Evolutionary conservation across 1,140 invertebrate species (phyloP).

Genomic region (Drosophila trapezifrons): DNA sequence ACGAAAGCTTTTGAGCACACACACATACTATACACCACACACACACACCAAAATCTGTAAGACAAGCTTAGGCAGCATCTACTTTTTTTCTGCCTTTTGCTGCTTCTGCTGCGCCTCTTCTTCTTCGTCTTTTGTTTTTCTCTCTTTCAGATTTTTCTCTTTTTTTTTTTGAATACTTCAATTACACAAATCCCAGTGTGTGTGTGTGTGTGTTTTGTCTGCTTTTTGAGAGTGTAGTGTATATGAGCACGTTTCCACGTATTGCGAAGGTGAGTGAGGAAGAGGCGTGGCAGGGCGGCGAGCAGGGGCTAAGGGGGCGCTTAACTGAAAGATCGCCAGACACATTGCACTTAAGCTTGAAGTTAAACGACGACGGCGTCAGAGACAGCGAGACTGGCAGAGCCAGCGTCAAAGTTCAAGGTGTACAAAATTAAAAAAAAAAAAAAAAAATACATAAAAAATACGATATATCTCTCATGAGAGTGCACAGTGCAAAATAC

Average conservation of each 20-base stretch:
- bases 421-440: conserved; percentile 41
- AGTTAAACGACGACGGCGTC: conserved; percentile 33
- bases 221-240: not conserved
- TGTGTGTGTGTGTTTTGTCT: conserved; percentile 18
- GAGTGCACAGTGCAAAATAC: conserved; percentile 18
- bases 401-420: conserved; percentile 75
- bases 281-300: conserved; percentile 26
- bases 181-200: conserved; percentile 28
- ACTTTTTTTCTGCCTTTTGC: conserved; percentile 8
- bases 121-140: conserved; percentile 21
- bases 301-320: conserved; percentile 8
- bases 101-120: not conserved
- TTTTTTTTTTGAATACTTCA: conserved; percentile 38
- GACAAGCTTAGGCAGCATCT: conserved; percentile 49
- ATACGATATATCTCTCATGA: conserved; percentile 56
- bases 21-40: not conserved
- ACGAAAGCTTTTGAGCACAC: conserved; percentile 12
- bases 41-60: conserved; percentile 15
- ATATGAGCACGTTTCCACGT: conserved; percentile 46
- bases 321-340: conserved; percentile 39
- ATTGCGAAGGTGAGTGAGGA: conserved; percentile 24
- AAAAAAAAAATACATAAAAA: not conserved
- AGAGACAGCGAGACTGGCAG: conserved; percentile 10
- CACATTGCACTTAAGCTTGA: conserved; percentile 47
- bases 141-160: conserved; percentile 11